Evolutionary conservation across 2,797 vertebrate genomes (phyloP).

Genomic region (Phoeniculus purpureus): DNA sequence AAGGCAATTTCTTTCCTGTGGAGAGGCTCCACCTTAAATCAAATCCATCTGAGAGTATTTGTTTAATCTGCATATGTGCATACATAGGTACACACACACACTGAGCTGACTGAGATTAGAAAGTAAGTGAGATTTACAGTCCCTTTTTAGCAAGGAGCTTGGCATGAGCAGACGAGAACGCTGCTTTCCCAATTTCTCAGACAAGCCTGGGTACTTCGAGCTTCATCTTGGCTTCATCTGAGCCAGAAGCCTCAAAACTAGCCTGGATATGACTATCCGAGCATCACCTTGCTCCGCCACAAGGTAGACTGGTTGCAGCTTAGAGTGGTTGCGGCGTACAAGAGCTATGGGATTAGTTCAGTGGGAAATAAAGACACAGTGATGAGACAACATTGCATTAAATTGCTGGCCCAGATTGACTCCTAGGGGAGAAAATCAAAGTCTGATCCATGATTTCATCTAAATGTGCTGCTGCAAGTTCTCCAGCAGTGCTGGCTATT

Average conservation of each 20-base stretch:
- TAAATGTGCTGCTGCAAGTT: background rate
- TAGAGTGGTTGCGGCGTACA: accelerated
- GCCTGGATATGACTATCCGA: accelerated
- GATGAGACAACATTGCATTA: background rate
- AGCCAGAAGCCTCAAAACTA: background rate
- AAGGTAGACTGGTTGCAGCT: background rate
- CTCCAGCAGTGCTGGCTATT: background rate
- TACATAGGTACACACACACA: accelerated
- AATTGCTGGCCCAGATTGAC: background rate
- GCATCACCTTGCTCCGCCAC: background rate
- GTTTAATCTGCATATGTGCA: background rate
- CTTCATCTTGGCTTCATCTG: too few relatives aligned
- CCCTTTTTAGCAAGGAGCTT: background rate
- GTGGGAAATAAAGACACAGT: background rate
- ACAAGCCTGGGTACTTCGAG: background rate
- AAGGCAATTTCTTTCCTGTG: background rate
- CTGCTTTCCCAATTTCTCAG: accelerated
- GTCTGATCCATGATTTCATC: background rate
- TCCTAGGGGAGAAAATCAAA: background rate
- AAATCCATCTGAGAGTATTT: accelerated
- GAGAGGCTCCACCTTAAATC: background rate
- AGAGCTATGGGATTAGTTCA: background rate
- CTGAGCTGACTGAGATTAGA: background rate
- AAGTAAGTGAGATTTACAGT: background rate
- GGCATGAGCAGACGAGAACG: accelerated